phyloP scores from a whole-genome alignment of 2,888 invertebrate genomes.

The Digitonthophagus gazella region DNA sequence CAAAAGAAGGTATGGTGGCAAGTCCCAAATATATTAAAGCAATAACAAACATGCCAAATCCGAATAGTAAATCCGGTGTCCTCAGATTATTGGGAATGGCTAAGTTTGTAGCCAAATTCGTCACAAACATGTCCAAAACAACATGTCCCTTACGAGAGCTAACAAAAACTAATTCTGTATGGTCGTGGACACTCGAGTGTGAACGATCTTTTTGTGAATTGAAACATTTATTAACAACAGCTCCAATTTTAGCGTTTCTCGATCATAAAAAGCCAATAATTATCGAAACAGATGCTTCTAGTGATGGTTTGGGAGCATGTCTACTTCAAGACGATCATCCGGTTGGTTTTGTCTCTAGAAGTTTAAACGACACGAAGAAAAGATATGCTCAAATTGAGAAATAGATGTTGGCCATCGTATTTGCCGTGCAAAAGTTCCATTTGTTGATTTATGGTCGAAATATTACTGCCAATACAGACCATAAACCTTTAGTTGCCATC shows the following conservation, averaged over 20 bases:
- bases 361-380: slow-evolving; percentile 35
- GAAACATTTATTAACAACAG: slow-evolving; percentile 33
- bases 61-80: slow-evolving; percentile 29
- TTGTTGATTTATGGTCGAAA: slow-evolving; percentile 21
- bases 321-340: slow-evolving; percentile 41
- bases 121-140: slow-evolving; percentile 31
- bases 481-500: slow-evolving; percentile 26
- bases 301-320: slow-evolving; percentile 39
- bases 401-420: slow-evolving; percentile 22
- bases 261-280: slow-evolving; percentile 34
- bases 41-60: slow-evolving; percentile 26
- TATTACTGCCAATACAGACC: slow-evolving; percentile 21
- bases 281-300: slow-evolving; percentile 40
- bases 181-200: slow-evolving; percentile 22
- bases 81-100: slow-evolving; percentile 31
- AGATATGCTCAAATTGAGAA: slow-evolving; percentile 25
- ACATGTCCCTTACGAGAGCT: slow-evolving; percentile 31
- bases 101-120: slow-evolving; percentile 30
- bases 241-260: slow-evolving; percentile 35
- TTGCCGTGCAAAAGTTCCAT: slow-evolving; percentile 24
- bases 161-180: slow-evolving; percentile 27
- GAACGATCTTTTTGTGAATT: slow-evolving; percentile 21
- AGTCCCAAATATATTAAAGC: slow-evolving; percentile 28
- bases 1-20: slow-evolving; percentile 26
- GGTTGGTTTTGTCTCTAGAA: too few species aligned